Evolutionary conservation across 2,888 invertebrate genomes (phyloP), one percentile per base, ranked within the genome.

Genomic region (Dynastes maya): DNA sequence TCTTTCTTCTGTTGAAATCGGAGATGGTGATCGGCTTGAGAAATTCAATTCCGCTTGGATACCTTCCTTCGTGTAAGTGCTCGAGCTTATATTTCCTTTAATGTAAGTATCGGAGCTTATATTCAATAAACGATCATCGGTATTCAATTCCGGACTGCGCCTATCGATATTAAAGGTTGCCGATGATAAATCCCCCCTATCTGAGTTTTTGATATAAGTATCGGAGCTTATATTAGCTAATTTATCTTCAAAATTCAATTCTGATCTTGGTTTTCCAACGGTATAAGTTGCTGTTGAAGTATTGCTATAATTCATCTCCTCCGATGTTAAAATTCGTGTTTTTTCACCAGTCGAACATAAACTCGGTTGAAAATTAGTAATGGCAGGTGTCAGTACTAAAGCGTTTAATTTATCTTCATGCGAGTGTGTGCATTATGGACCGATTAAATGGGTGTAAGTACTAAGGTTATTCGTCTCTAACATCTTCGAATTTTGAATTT

Each of bases 181-280:
- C 11, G 72, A 74, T 45, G 72, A 74, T 11, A 74, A 9, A 27
- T 61, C 61, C 16, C 53, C 40, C 40, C 58, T 76, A 77, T 78
- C 53, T 70, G 65, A 49, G 29, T 29, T 51, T 85, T 91, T 91
- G 1, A 90, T 90, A 80, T 88, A 91, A 0, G 91, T 91, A 80
- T 91, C 90, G 4, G 72, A 64, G 63, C 79, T 82, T n/a, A 76
- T 64, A 65, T 45, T 51, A 27, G 4, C 11, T n/a, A 49, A 27
- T 29, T 68, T 68, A 27, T 29, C 68, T 1, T 68, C 68, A 2
- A 74, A n/a, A 29, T 74, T 74, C 5, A 61, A 16, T 16, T 58
- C 37, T 6, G 13, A 37, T 16, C 58, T 58, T 3, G 22, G n/a
- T 22, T 16, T 37, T 0, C 16, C 37, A 1, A 55, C 58, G 29